Conservation (phyloP, 1,140 invertebrate genomes). For the Heliconius melpomene region DNA sequence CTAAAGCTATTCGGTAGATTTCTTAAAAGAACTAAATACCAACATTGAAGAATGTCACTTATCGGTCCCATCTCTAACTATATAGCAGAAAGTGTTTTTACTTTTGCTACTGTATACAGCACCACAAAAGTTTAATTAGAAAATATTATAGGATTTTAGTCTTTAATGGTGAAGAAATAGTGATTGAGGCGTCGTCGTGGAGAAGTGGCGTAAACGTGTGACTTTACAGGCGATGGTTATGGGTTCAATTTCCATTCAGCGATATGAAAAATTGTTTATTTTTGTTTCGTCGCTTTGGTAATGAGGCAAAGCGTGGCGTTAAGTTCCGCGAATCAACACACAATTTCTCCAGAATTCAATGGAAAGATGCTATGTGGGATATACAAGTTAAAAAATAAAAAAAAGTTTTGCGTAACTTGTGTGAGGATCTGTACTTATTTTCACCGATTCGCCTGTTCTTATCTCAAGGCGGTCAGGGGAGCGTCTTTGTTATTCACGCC, state of each 20-base stretch:
- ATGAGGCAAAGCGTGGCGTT: too few relatives aligned
- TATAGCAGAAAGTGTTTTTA: slow-evolving; percentile 67
- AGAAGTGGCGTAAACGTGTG: too few relatives aligned
- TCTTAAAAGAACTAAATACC: slow-evolving; percentile 39
- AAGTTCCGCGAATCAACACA: too few relatives aligned
- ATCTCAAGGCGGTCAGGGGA: slow-evolving; percentile 64
- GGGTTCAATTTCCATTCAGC: too few relatives aligned
- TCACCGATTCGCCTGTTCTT: slow-evolving; percentile 58
- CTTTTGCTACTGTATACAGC: slow-evolving; percentile 50
- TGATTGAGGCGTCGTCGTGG: too few relatives aligned
- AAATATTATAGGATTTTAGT: slow-evolving; percentile 7
- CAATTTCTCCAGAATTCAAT: too few relatives aligned
- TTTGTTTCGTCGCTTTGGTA: too few relatives aligned
- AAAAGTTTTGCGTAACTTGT: slow-evolving; percentile 16
- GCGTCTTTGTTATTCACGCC: slow-evolving; percentile 62
- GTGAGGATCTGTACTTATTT: slow-evolving; percentile 44
- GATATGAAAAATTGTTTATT: too few relatives aligned
- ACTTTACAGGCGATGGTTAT: too few relatives aligned
- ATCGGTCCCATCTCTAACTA: slow-evolving; percentile 42
- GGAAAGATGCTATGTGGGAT: too few relatives aligned
- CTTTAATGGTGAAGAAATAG: background rate
- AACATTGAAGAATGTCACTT: slow-evolving; percentile 38
- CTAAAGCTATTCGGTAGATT: slow-evolving; percentile 31
- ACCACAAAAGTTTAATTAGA: slow-evolving; percentile 13
- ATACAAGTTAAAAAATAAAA: too few relatives aligned